These are phyloP conservation scores for Pseudomyrmex gracilis DNA, from an alignment of 1,140 invertebrate species.

Conservation along the genomic window DNA sequence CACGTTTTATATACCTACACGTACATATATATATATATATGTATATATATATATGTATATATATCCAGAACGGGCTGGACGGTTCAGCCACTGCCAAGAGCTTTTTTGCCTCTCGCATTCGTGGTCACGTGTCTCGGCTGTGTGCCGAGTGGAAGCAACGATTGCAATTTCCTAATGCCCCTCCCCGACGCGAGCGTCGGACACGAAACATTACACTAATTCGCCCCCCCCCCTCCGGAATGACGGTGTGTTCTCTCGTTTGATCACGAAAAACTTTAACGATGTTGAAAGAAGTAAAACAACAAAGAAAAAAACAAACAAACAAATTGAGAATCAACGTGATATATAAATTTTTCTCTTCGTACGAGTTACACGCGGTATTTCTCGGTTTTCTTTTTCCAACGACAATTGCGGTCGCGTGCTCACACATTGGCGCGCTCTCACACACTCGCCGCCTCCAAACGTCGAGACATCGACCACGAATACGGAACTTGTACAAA, in stretches of 20 bases:
- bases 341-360: conserved; percentile 21
- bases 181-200: background rate
- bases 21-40: conserved; percentile 64
- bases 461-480: conserved; percentile 18
- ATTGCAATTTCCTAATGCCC: conserved; percentile 46
- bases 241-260: background rate
- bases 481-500: conserved; percentile 53
- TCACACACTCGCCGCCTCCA: background rate
- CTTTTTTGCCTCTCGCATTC: conserved; percentile 65
- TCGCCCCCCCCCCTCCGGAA: background rate
- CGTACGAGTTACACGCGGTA: too few species aligned
- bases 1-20: conserved; percentile 74
- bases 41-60: conserved; percentile 77
- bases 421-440: background rate
- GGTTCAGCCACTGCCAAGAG: conserved; percentile 83
- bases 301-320: too few species aligned
- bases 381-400: background rate
- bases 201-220: conserved; percentile 26
- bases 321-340: background rate
- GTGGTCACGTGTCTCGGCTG: conserved; percentile 28
- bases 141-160: conserved; percentile 38
- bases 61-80: conserved; percentile 86
- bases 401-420: conserved; percentile 34
- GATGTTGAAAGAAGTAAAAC: background rate
- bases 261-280: conserved; percentile 12